Base-by-base conservation (phyloP, 2,797 vertebrate genomes). In the Artibeus jamaicensis region DNA sequence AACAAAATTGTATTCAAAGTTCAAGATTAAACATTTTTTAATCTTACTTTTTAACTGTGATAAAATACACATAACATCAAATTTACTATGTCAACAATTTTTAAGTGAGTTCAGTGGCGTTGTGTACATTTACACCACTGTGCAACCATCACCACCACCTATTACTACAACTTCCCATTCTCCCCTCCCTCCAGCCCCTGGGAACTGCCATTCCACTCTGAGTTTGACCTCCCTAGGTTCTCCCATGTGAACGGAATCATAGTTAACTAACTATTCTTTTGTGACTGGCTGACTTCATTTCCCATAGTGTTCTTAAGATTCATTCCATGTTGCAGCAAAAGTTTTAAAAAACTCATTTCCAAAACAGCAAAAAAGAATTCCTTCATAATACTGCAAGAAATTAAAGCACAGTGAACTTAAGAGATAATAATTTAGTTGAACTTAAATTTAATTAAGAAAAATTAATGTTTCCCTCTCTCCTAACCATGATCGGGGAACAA, bases 391-490 rank as follows among this genome's bases (percentile, higher is more conserved):
- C 32, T 62, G 11, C 93, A 10, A 93, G 37, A 93, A 94, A 87
- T 37, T 85, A 91, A 96, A 91, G 59, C 24, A 37, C 8, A 86
- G n/a, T 57, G 74, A 97, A 83, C 42, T 94, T 74, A 87, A 88
- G 42, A 67, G 21, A 24, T 46, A 24, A 83, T 32, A 83, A 83
- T 83, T 48, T 65, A 83, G 32, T 34, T 83, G 32, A 83, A 46
- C 42, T 67, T 83, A 44, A 24, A 70, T 57, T 94, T 68, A 71
- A 32, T 83, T 70, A 78, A 85, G 19, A 95, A 91, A 95, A 94
- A 81, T 6, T 57, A 76, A 62, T 92, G 29, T 57, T 57, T 57
- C 29, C 68, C 24, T 92, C 44, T 79, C 29, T 14, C 15, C 11
- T 18, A 94, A 93, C 46, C 39, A 90, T 11, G 10, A 92, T 48